Percentiles rank a stretch among this genome's conserved stretches.
Evolutionary conservation across 2,888 invertebrate species (phyloP).

Genomic region (Anthrax anthrax): DNA sequence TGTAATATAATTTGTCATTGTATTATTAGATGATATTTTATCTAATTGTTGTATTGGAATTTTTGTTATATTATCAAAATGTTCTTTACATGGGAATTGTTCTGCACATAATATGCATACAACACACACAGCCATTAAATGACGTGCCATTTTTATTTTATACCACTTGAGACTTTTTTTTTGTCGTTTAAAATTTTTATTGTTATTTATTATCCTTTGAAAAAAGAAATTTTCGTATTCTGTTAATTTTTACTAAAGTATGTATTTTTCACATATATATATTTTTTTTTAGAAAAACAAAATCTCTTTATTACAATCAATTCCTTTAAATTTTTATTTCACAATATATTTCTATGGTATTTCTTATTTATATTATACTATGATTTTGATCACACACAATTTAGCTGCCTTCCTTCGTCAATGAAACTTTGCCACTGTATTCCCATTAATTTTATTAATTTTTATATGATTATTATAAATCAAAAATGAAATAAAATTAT

Average conservation of each 20-base stretch:
- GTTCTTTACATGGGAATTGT: slow-evolving; percentile 60
- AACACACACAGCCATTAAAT: slow-evolving; percentile 67
- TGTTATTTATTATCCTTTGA: not conserved
- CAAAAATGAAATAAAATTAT: too few species aligned
- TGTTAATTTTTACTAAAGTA: too few species aligned
- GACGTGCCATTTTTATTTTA: slow-evolving; percentile 37
- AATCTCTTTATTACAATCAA: not conserved
- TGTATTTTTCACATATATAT: not conserved
- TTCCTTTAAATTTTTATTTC: not conserved
- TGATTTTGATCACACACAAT: too few species aligned
- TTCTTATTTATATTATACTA: not conserved
- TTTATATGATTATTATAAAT: too few species aligned
- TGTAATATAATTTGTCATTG: slow-evolving; percentile 19
- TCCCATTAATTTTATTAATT: not conserved
- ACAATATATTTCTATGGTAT: not conserved
- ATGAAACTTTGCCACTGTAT: not conserved
- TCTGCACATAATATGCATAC: slow-evolving; percentile 68
- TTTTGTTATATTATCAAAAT: slow-evolving; percentile 34
- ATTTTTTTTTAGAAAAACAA: not conserved
- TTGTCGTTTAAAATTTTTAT: not conserved
- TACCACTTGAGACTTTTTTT: not conserved
- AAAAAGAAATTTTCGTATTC: not conserved
- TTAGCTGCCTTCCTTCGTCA: not conserved
- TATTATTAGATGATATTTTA: not conserved
- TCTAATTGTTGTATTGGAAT: not conserved